Conservation (phyloP, 1,140 invertebrate genomes). For the Aphelenchoides besseyi region DNA sequence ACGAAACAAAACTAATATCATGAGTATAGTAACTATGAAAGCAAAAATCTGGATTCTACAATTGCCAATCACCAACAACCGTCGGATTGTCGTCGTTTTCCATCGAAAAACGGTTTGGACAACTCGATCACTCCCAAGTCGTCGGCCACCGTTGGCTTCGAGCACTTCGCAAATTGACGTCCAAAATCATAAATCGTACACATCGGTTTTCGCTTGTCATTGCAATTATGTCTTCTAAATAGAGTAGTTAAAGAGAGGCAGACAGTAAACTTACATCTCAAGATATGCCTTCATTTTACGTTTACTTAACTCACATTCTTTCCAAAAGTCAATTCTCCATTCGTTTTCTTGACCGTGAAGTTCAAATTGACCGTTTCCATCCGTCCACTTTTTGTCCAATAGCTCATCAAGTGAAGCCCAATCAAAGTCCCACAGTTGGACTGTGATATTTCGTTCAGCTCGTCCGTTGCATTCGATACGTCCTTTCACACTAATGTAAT, state of each 20-base stretch:
- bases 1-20: too few relatives aligned
- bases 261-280: background rate
- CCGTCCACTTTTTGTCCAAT: background rate
- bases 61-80: slow-evolving; percentile 1
- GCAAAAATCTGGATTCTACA: too few relatives aligned
- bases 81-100: background rate
- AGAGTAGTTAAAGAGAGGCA: background rate
- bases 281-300: background rate
- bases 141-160: background rate
- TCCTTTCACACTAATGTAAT: background rate
- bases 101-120: background rate
- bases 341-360: background rate
- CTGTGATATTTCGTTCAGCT: background rate
- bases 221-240: background rate
- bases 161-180: background rate
- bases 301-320: background rate
- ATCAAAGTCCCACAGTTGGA: slow-evolving; percentile 1
- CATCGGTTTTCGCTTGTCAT: background rate
- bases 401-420: background rate
- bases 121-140: background rate
- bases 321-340: background rate
- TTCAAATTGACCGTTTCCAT: background rate
- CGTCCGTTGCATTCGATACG: background rate
- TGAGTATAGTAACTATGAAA: too few relatives aligned
- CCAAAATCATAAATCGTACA: background rate